Base-by-base conservation (phyloP, 2,888 invertebrate species). In the Hirtodrosophila histrioides region DNA sequence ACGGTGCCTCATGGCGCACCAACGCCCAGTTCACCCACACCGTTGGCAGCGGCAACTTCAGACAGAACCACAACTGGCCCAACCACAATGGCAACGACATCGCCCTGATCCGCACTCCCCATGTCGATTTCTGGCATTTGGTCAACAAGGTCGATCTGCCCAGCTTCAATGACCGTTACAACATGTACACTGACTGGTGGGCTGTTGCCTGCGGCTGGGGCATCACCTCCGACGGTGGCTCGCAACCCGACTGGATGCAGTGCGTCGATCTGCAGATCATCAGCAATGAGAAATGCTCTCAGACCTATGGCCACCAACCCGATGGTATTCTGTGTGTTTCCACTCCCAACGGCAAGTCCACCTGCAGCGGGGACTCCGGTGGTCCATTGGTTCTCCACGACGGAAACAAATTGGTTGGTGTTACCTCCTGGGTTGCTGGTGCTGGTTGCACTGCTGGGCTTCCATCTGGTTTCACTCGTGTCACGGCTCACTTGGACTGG, bases 271-370 rank as follows among this genome's bases (percentile, higher is more conserved):
- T 91, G 89, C 33, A 69, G 69, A 44, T 75, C 70, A 27, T 88
- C 88, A 24, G 79, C 75, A 70, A 88, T 87, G 39, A 77, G 88
- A 29, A 91, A 90, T 83, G 87, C 79, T 91, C 91, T 0, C 90
- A 90, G 63, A 89, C 88, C 48, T 91, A 91, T 41, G 91, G 90
- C 27, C 88, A 90, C 12, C 69, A 73, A 7, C 56, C 63, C 11
- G 71, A 66, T 3, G 36, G 61, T 3, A 65, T 55, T 8, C 40
- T 84, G 11, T 86, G 86, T 17, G 71, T 76, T 23, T 45, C 44
- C 3, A 71, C 73, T 37, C 62, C 75, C 35, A 62, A 63, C 5
- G 72, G 78, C 36, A 78, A 50, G 27, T 71, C 75, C 17, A 80
- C 83, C 23, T 85, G 84, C 61, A 27, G 39, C 4, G 88, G 86